Evolutionary conservation across 2,113 vertebrate genomes (phyloP), one percentile per base, ranked within the genome.

Genomic region (Gopherus flavomarginatus): DNA sequence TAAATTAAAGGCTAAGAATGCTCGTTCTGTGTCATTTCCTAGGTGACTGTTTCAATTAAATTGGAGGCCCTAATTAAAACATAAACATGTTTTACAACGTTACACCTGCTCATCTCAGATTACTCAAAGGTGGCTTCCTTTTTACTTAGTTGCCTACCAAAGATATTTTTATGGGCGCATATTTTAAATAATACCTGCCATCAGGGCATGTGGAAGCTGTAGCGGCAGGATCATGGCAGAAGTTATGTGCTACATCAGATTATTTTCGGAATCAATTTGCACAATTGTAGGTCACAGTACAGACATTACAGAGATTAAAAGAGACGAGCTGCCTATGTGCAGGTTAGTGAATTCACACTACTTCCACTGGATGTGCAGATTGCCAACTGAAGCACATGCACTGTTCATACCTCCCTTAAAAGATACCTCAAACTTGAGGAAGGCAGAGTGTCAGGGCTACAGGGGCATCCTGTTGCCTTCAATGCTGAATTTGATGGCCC

Each of bases 381-480:
- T 96, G 93, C 93, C 81, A 92, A 88, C 50, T 93, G 95, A 97
- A 97, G 96, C 95, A 95, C 98, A 98, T 97, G 97, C 98, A 98
- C 81, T 96, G 95, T 85, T 95, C 98, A 98, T 97, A 97, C 97
- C 90, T 97, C 95, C 97, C 97, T 97, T 62, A 78, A 96, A 96
- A 94, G 96, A 97, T 98, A 98, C 98, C 98, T 98, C 98, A 97
- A 84, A 83, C 95, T 97, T 88, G 95, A 94, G 94, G 89, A 95
- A 95, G 95, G 96, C 75, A 97, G 88, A 89, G 94, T 98, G 95
- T 90, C 94, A 96, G 97, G 96, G 94, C 97, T 99, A 99, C 97
- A 99, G 98, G 93, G 99, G 99, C 99, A 99, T 99, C 87, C 98
- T 98, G 98, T 99, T 99, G 84, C 99, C 99, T 98, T 99, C 99